These are phyloP conservation scores for Deilephila elpenor DNA, from an alignment of 2,888 invertebrate genomes.

Conservation along the genomic window DNA sequence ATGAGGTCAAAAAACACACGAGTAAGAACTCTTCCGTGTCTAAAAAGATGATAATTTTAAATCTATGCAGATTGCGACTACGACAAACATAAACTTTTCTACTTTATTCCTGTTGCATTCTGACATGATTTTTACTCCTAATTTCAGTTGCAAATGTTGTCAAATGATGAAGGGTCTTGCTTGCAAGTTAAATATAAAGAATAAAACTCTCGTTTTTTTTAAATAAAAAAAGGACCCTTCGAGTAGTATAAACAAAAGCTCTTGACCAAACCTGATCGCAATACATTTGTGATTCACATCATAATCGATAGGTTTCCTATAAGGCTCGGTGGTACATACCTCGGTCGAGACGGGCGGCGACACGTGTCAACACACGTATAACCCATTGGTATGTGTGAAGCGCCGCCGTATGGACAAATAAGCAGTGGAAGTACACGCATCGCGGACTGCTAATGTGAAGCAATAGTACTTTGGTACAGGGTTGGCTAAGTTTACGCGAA, in stretches of 20 bases:
- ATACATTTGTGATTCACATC: constrained; percentile 31
- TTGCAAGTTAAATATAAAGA: too few species aligned
- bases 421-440: constrained; percentile 46
- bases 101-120: not conserved
- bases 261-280: constrained; percentile 1
- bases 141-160: too few species aligned
- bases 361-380: constrained; percentile 46
- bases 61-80: too few species aligned
- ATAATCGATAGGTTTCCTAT: constrained; percentile 25
- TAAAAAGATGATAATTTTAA: too few species aligned
- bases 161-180: too few species aligned
- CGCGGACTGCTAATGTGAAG: constrained; percentile 50
- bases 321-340: constrained; percentile 26
- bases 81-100: too few species aligned
- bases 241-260: not conserved
- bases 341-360: constrained; percentile 34
- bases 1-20: too few species aligned
- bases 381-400: constrained; percentile 73
- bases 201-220: not conserved
- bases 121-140: too few species aligned
- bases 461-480: constrained; percentile 21
- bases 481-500: not conserved
- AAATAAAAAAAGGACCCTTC: not conserved
- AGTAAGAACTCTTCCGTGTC: too few species aligned
- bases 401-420: constrained; percentile 50